Evolutionary conservation across 30 jellyfish, hydroid and myxozoan species (phyloP).

Genomic region (Chironex yamaguchii): DNA sequence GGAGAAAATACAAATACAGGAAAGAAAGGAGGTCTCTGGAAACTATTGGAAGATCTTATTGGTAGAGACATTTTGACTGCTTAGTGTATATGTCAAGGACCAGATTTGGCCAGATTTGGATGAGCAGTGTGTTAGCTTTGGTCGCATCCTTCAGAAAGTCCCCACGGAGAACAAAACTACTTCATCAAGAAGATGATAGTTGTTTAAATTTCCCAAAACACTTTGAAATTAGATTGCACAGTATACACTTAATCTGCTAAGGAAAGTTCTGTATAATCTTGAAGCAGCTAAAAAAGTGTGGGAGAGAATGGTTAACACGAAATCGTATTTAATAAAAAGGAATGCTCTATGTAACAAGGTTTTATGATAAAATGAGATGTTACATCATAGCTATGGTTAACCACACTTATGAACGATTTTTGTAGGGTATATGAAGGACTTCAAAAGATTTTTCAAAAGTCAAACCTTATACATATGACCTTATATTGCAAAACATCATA

Average conservation of each 20-base stretch:
- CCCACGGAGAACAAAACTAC: constrained; percentile 58
- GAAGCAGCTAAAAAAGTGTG: constrained; percentile 56
- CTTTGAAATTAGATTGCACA: constrained; percentile 52
- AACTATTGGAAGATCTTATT: constrained; percentile 18
- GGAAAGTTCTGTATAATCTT: constrained; percentile 51
- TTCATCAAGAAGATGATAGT: constrained; percentile 5
- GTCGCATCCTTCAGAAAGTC: constrained; percentile 44
- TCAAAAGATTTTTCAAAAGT: not conserved
- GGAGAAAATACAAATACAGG: constrained; percentile 58
- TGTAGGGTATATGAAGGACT: constrained; percentile 34
- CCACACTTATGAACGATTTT: constrained; percentile 18
- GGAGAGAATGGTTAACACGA: constrained; percentile 31
- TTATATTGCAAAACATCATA: constrained; percentile 40
- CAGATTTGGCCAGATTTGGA: constrained; percentile 64
- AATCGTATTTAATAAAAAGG: constrained; percentile 46
- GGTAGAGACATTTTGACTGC: constrained; percentile 52
- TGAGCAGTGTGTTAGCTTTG: constrained; percentile 52
- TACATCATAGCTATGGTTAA: constrained; percentile 45
- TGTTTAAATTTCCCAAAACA: constrained; percentile 31
- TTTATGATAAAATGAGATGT: constrained; percentile 42
- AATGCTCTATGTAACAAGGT: constrained; percentile 49
- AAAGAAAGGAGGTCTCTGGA: constrained; percentile 33
- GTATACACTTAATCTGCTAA: constrained; percentile 24
- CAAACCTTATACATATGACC: constrained; percentile 4
- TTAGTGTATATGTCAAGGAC: constrained; percentile 47